Conservation (phyloP, 1,140 invertebrate species). For the Chionoecetes opilio region DNA sequence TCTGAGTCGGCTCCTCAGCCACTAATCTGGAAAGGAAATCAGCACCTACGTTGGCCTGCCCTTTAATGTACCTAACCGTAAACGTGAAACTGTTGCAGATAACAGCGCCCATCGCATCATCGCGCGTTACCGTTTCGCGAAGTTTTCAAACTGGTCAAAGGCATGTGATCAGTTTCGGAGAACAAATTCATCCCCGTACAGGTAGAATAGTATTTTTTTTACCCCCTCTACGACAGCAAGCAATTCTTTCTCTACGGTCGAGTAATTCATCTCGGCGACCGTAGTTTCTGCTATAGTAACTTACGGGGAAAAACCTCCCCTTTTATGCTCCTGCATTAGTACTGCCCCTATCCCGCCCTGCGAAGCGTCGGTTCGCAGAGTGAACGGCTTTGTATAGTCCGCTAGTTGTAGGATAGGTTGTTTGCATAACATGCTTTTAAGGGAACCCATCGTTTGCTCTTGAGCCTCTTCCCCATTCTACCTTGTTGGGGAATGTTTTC, state of each 20-base stretch:
- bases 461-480: background rate
- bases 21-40: no score
- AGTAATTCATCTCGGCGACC: background rate
- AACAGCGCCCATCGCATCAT: no score
- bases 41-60: no score
- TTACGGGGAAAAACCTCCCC: background rate
- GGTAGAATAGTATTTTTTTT: slow-evolving; percentile 27
- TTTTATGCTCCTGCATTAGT: background rate
- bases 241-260: slow-evolving; percentile 21
- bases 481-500: background rate
- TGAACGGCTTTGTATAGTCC: background rate
- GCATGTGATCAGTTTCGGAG: no score
- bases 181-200: no score
- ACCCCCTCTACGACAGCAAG: background rate
- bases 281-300: background rate
- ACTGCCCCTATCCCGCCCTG: background rate
- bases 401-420: slow-evolving; percentile 6
- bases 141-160: no score
- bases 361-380: slow-evolving; percentile 9
- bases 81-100: no score
- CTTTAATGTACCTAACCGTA: no score
- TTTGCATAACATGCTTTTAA: background rate
- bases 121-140: no score
- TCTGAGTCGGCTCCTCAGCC: no score
- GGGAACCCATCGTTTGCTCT: background rate